A percentile compares a stretch with the other conserved stretches of the same genome.
phyloP scores from a whole-genome alignment of 2,113 vertebrate species.

The Pygoscelis antarcticus region DNA sequence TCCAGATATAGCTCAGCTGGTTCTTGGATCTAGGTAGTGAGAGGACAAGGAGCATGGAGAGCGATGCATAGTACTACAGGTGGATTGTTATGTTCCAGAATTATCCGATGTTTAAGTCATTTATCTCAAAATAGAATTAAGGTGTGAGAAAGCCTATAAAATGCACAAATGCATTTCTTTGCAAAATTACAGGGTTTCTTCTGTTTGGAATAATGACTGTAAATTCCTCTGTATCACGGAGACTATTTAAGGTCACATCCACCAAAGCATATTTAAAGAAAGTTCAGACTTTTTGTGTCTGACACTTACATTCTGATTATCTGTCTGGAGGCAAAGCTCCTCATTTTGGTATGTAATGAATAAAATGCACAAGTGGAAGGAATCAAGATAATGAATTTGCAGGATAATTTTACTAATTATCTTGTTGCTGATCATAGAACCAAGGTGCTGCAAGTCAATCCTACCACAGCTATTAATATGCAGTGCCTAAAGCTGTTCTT shows the following conservation, averaged over 20 bases:
- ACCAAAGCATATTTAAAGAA: neutral
- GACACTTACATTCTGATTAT: slow-evolving; percentile 49
- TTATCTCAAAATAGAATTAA: neutral
- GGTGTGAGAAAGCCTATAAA: neutral
- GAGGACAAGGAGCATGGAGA: neutral
- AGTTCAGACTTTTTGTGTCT: slow-evolving; percentile 34
- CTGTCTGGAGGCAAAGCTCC: slow-evolving; percentile 57
- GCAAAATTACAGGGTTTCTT: neutral
- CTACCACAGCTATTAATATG: slow-evolving; percentile 49
- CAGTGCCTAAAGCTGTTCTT: slow-evolving; percentile 61
- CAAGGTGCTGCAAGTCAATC: slow-evolving; percentile 49
- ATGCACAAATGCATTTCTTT: neutral
- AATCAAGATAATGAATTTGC: slow-evolving; percentile 72
- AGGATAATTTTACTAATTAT: slow-evolving; percentile 74
- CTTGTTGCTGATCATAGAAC: slow-evolving; percentile 59
- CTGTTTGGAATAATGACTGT: neutral
- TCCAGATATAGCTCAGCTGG: neutral
- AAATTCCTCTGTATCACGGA: neutral
- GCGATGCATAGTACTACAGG: neutral
- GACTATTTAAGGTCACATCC: slow-evolving; percentile 19
- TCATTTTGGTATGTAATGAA: slow-evolving; percentile 66
- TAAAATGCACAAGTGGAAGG: slow-evolving; percentile 68
- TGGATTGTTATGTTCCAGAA: neutral
- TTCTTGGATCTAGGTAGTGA: neutral
- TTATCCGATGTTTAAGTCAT: neutral